Evolutionary conservation across 1,140 invertebrate genomes (phyloP).

Genomic region (Choristoneura fumiferana): DNA sequence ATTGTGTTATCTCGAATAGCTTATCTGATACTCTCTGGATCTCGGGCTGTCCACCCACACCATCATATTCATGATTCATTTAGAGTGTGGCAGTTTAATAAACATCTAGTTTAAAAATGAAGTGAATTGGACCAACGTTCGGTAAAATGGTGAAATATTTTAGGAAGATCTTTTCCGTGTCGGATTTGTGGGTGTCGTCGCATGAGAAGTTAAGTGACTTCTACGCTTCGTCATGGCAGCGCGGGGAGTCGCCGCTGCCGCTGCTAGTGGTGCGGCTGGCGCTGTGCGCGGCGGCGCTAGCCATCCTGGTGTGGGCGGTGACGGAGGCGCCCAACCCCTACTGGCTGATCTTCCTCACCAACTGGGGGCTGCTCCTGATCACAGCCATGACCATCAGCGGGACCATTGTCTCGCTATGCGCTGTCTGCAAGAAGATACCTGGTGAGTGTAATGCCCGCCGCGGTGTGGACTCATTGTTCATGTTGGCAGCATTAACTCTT

Average conservation of each 20-base stretch:
- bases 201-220: constrained; percentile 62
- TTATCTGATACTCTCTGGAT: constrained; percentile 5
- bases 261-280: constrained; percentile 78
- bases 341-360: constrained; percentile 86
- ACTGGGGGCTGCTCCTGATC: constrained; percentile 82
- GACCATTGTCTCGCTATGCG: constrained; percentile 47
- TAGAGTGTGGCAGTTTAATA: background rate
- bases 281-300: constrained; percentile 67
- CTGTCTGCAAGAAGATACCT: constrained; percentile 32
- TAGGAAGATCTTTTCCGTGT: constrained; percentile 49
- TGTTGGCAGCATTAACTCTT: no score
- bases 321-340: constrained; percentile 46
- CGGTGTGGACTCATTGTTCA: no score
- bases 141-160: constrained; percentile 63
- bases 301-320: constrained; percentile 75
- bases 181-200: constrained; percentile 61
- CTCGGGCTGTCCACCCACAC: background rate
- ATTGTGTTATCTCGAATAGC: constrained; percentile 13
- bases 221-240: constrained; percentile 66
- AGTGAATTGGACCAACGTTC: background rate
- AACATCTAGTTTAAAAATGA: background rate
- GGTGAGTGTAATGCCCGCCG: constrained; percentile 39
- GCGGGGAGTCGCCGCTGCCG: constrained; percentile 50
- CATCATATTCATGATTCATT: background rate
- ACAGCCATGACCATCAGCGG: constrained; percentile 53